These are phyloP conservation scores for Cuculus canorus DNA, from an alignment of 2,797 vertebrate genomes.

Conservation along the genomic window DNA sequence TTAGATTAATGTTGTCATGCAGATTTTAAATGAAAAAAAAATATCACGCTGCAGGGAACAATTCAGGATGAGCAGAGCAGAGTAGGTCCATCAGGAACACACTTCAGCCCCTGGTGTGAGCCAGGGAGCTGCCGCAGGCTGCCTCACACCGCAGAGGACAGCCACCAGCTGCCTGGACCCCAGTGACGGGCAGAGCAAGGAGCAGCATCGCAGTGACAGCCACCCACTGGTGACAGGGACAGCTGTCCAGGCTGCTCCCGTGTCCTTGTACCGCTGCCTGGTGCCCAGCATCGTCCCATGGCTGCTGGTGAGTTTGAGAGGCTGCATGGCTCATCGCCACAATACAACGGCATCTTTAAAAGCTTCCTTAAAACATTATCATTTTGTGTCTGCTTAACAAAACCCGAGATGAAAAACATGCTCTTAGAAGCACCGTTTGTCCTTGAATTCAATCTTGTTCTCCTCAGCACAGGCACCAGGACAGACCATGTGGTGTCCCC, in stretches of 20 bases:
- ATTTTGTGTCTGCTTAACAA: neutral
- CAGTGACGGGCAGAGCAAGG: accelerated
- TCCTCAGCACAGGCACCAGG: too few species aligned
- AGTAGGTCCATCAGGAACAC: neutral
- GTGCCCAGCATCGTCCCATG: accelerated
- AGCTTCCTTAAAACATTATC: neutral
- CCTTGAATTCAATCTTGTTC: neutral
- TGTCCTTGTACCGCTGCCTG: neutral
- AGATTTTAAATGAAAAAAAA: neutral
- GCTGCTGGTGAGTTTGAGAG: accelerated
- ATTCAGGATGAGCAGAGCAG: accelerated
- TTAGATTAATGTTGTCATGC: neutral
- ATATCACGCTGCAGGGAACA: neutral
- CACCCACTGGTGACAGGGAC: neutral
- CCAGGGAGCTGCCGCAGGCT: neutral
- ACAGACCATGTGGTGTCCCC: too few species aligned
- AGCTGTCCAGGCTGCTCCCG: accelerated
- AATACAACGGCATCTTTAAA: neutral
- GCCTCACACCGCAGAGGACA: neutral
- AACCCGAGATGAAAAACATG: accelerated
- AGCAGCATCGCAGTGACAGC: neutral
- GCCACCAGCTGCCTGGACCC: neutral
- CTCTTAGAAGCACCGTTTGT: neutral
- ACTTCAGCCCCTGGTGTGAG: accelerated
- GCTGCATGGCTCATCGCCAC: neutral